phyloP scores from a whole-genome alignment of 2,797 vertebrate species.

The Mallotus villosus region DNA sequence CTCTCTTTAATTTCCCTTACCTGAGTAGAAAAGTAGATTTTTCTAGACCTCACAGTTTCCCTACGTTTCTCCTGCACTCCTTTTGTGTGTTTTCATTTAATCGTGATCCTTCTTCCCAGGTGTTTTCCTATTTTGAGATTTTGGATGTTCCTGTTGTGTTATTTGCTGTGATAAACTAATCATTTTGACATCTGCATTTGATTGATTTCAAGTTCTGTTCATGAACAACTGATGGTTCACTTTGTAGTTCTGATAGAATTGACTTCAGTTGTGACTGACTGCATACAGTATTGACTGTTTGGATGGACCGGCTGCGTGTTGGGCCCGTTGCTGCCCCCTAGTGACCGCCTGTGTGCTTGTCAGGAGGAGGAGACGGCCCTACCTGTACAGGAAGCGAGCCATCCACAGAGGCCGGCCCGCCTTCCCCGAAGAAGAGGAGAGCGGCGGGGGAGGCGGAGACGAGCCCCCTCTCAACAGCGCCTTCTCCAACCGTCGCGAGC shows the following conservation, averaged over 20 bases:
- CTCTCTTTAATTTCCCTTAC: slow-evolving; percentile 51
- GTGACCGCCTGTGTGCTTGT: slow-evolving; percentile 44
- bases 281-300: slow-evolving; percentile 19
- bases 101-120: slow-evolving; percentile 44
- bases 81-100: slow-evolving; percentile 49
- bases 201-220: slow-evolving; percentile 43
- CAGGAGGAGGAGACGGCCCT: slow-evolving; percentile 80
- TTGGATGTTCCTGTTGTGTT: slow-evolving; percentile 51
- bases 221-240: slow-evolving; percentile 45
- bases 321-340: slow-evolving; percentile 8
- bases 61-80: slow-evolving; percentile 59
- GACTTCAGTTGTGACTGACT: slow-evolving; percentile 9
- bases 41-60: slow-evolving; percentile 46
- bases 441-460: slow-evolving; percentile 38
- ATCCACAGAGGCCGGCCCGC: slow-evolving; percentile 77
- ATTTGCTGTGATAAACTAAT: slow-evolving; percentile 32
- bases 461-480: slow-evolving; percentile 66
- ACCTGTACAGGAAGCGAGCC: slow-evolving; percentile 80
- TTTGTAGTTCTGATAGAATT: slow-evolving; percentile 31
- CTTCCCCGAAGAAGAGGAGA: slow-evolving; percentile 70
- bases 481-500: slow-evolving; percentile 82
- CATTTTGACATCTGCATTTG: slow-evolving; percentile 21
- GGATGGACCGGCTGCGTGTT: slow-evolving; percentile 35
- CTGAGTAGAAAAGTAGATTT: slow-evolving; percentile 34
- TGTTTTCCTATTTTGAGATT: slow-evolving; percentile 45